Conservation (phyloP, 2,113 vertebrate species). For the Capreolus pygargus region DNA sequence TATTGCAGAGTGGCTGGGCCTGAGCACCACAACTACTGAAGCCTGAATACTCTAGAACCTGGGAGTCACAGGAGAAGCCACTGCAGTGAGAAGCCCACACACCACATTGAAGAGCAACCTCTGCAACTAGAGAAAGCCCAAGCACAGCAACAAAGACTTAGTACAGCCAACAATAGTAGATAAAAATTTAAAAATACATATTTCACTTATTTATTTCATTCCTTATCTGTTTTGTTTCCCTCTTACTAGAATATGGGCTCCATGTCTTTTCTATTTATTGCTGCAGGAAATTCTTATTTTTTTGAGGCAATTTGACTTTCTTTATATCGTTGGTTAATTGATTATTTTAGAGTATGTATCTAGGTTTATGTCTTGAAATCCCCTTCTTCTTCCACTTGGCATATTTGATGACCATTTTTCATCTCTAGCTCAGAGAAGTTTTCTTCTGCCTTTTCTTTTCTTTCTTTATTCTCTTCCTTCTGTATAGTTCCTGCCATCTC, state of each 20-base stretch:
- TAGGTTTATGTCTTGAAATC: background rate
- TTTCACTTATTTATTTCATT: background rate
- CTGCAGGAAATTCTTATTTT: background rate
- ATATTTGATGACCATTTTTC: background rate
- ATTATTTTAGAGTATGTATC: background rate
- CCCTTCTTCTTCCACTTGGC: background rate
- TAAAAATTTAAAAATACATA: fast-evolving
- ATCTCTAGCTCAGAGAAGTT: background rate
- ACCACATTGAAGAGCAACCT: background rate
- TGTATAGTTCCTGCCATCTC: background rate
- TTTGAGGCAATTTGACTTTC: background rate
- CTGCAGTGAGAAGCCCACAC: background rate
- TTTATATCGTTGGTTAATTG: background rate
- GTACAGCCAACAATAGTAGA: background rate
- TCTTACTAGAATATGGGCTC: background rate
- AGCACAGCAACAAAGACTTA: background rate
- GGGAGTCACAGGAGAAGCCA: background rate
- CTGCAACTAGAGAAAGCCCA: background rate
- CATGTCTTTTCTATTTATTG: background rate
- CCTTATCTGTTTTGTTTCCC: background rate
- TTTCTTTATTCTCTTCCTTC: background rate
- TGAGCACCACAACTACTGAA: background rate
- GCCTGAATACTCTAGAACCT: background rate
- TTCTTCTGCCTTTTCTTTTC: background rate
- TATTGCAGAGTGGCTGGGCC: background rate